Percentiles rank a stretch among this genome's conserved stretches.
Conservation (phyloP, 2,888 invertebrate species). For the Melitaea athalia region DNA sequence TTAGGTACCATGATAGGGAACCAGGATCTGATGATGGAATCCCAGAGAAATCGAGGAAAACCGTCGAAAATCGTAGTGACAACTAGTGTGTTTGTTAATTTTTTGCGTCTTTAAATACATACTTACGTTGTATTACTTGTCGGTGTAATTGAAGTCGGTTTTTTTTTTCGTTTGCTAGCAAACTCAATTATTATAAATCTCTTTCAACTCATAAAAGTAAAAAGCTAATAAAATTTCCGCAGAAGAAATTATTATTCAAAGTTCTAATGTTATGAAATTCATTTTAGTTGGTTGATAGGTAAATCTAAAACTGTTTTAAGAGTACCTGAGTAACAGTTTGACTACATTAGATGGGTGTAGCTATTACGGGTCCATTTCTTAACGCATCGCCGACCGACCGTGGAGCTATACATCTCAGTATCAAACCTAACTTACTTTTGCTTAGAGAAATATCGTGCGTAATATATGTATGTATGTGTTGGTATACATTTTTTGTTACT, state of each 20-base stretch:
- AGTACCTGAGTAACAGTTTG: slow-evolving; percentile 39
- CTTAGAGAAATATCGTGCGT: slow-evolving; percentile 26
- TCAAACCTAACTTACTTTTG: slow-evolving; percentile 52
- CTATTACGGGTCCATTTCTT: slow-evolving; percentile 62
- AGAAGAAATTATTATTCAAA: background rate
- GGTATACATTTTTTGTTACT: slow-evolving; percentile 18
- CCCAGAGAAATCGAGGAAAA: no score
- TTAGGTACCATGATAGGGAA: no score
- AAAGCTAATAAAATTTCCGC: background rate
- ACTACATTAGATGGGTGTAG: slow-evolving; percentile 44
- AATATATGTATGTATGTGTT: slow-evolving; percentile 1
- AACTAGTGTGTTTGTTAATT: no score
- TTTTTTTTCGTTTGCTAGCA: no score
- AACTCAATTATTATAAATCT: no score
- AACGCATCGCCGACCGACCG: slow-evolving; percentile 70
- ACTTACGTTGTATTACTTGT: no score
- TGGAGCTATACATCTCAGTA: slow-evolving; percentile 56
- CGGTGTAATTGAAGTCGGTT: no score
- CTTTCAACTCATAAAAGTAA: no score
- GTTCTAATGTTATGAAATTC: no score
- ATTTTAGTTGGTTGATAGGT: background rate
- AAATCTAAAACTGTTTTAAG: slow-evolving; percentile 29
- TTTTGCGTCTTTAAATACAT: no score
- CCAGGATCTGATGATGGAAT: no score
- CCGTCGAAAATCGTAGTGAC: no score